Base-by-base conservation (phyloP, 2,113 vertebrate species). In the Myiagra hebetior region DNA sequence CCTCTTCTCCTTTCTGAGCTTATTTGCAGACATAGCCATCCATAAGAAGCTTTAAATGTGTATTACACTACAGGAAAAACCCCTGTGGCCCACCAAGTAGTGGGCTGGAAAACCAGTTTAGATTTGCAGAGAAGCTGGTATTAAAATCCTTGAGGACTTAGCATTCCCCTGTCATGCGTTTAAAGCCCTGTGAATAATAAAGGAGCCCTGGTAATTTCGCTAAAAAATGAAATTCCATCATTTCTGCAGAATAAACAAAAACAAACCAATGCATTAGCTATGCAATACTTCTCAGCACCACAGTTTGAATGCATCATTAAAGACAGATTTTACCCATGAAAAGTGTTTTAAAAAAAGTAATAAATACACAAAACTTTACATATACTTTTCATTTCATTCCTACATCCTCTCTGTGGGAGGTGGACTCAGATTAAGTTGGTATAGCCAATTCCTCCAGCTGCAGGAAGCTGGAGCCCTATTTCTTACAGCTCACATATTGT, bases 211-310 rank as follows among this genome's bases (percentile, higher is more conserved):
- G 97, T 97, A 96, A 98, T 97, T 98, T 93, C 83, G 91, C 95
- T 96, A 97, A 98, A 98, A 98, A 96, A 98, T 98, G 97, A 87
- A 96, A 98, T 97, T 70, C 96, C 89, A 31, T 89, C 85, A 93
- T 98, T 98, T 98, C 97, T 98, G 98, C 98, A 97, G 98, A 98
- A 98, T 97, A 98, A 98, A 98, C 98, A 98, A 97, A 98, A 98
- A 91, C 95, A 98, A 97, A 96, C 82, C 96, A 98, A 97, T 98
- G 98, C 97, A 98, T 98, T 98, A 98, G 96, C 95, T 97, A 96
- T 97, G 98, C 97, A 97, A 30, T 97, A 73, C 77, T 95, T 97
- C 96, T 91, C 92, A 93, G 97, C 97, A 97, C 80, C 70, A 30
- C 95, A 91, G 94, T 89, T 39, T 74, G 94, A 91, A 70, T 97